phyloP scores from a whole-genome alignment of 2,888 invertebrate genomes.

The Hanleya hanleyi region DNA sequence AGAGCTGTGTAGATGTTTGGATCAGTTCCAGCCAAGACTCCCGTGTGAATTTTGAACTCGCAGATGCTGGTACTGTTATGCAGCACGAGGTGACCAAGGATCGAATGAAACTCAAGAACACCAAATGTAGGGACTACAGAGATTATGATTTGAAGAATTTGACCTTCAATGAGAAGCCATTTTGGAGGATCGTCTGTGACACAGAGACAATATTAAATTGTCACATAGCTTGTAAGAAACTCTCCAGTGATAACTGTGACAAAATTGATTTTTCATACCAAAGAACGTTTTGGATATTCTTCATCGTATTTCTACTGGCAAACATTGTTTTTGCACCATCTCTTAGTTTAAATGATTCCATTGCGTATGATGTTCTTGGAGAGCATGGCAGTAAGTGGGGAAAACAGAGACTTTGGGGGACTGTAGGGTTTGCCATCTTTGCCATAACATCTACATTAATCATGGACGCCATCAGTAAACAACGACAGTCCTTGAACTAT shows the following conservation, averaged over 20 bases:
- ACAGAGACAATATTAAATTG: slow-evolving; percentile 48
- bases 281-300: slow-evolving; percentile 84
- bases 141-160: slow-evolving; percentile 56
- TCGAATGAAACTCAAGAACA: not conserved
- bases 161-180: slow-evolving; percentile 29
- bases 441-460: slow-evolving; percentile 65
- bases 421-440: slow-evolving; percentile 84
- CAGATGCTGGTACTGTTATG: not conserved
- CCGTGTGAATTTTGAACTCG: not conserved
- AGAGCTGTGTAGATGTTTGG: slow-evolving; percentile 33
- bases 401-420: slow-evolving; percentile 89
- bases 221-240: slow-evolving; percentile 22
- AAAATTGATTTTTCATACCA: slow-evolving; percentile 26
- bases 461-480: slow-evolving; percentile 50
- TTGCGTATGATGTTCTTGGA: slow-evolving; percentile 89
- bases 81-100: slow-evolving; percentile 8
- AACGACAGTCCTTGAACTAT: slow-evolving; percentile 43
- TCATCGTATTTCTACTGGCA: slow-evolving; percentile 85
- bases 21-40: slow-evolving; percentile 24
- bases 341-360: slow-evolving; percentile 92
- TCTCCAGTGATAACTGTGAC: slow-evolving; percentile 29
- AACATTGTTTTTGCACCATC: slow-evolving; percentile 88
- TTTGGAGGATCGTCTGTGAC: slow-evolving; percentile 56
- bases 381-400: slow-evolving; percentile 87
- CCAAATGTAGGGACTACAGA: slow-evolving; percentile 32